Evolutionary conservation across 53 echinoderm and acorn worm species (phyloP), one percentile per base, ranked within the genome.

Genomic region (Echinometra lucunter): DNA sequence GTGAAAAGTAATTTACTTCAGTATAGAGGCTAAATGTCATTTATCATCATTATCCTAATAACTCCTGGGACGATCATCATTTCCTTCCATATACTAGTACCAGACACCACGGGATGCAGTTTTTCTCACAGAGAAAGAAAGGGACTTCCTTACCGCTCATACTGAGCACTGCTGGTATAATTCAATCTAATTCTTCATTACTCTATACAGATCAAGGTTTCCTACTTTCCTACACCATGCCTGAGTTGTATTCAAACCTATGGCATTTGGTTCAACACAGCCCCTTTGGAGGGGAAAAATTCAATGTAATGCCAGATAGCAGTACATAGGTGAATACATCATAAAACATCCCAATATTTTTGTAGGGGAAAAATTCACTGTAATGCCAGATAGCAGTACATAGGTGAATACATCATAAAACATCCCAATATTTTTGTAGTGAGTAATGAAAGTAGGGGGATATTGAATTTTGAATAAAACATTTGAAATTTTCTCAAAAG

Each of bases 1-100:
- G 38, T 40, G 78, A 42, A 78, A 78, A 78, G 78, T 78, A 78
- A 78, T 78, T 78, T 78, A 78, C 40, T 78, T 78, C 78, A 4
- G 78, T 78, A 42, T 78, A 78, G 78, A 78, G 78, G 32, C 42
- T 42, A 42, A 15, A 42, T 42, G 78, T 78, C 78, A 78, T 78
- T 78, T 40, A 78, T 78, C 78, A 37, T 38, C 40, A 78, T 78
- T 11, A 78, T 7, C 40, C 78, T 78, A 15, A 37, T 37, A 4
- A 74, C 35, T 53, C 37, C 37, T 35, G 34, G n/a, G 35, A 35
- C 16, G 38, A 78, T 78, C 78, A 6, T 38, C 78, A 78, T 78
- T 19, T 78, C 78, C 78, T 35, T 19, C 18, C 13, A 72, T 12
- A 6, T 53, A 53, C 53, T 13, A 2, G 2, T 53, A 53, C 53